Evolutionary conservation across 2,888 invertebrate species (phyloP), one percentile per base, ranked within the genome.

Genomic region (Agrotis clavis): DNA sequence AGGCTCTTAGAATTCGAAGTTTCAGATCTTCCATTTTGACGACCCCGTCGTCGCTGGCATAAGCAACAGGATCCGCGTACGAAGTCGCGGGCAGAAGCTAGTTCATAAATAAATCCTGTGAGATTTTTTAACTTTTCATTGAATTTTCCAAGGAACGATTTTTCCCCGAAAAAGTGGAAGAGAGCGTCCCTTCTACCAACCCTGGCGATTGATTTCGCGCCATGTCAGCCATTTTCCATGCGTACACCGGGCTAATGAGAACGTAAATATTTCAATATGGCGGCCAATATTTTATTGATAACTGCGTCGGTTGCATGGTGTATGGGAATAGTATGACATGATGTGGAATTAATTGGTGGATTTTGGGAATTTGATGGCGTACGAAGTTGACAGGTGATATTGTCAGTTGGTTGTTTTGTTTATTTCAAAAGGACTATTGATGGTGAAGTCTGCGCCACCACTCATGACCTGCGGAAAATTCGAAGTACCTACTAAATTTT

Each of bases 201-300:
- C 35, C 57, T n/a, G 1, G 71, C 86, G 89, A 91, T 91, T 90
- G 90, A 88, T 90, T 90, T 89, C 89, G 86, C 87, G 87, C 82
- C 84, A 88, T 89, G 90, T 92, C 92, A 91, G 88, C 87, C 85
- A 85, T 87, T 89, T 88, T 85, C 89, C 86, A 87, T 88, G 87
- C 77, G 70, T 72, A 78, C 83, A 85, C 81, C 54, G 56, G 79
- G 84, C 91, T 93, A 94, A 93, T 94, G 93, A 93, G 92, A 89
- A 91, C 89, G 91, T 91, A 91, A 92, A 93, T 93, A 93, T 92
- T 93, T 91, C 89, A 90, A 87, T 79, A 88, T 85, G 83, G 82
- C 84, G 77, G 84, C 87, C 88, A 82, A 91, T 91, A 92, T 91
- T 91, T 92, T 91, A 93, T 92, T 91, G 91, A 91, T 90, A 91